Evolutionary conservation across 2,888 invertebrate genomes (phyloP).

Genomic region (Trichopria drosophilae): DNA sequence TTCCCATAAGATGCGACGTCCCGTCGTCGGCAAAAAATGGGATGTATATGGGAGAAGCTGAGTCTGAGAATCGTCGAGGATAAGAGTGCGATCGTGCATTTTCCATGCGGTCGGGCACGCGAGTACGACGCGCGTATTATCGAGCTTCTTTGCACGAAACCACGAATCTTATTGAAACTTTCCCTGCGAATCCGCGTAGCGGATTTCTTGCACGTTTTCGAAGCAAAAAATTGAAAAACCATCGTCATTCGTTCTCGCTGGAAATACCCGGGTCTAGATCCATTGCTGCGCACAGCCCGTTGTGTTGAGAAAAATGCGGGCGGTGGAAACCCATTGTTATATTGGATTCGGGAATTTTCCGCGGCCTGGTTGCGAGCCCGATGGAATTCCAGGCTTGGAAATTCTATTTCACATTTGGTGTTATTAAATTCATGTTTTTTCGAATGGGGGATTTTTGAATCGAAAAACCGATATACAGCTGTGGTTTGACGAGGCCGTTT

Average conservation of each 20-base stretch:
- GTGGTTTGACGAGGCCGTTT: too few relatives aligned
- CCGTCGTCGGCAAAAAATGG: neutral
- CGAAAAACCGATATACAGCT: too few relatives aligned
- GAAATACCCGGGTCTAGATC: too few relatives aligned
- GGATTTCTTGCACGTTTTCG: too few relatives aligned
- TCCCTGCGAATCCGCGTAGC: slow-evolving; percentile 20
- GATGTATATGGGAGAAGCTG: too few relatives aligned
- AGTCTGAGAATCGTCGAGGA: slow-evolving; percentile 25
- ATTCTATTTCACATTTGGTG: too few relatives aligned
- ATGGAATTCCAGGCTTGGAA: slow-evolving; percentile 11
- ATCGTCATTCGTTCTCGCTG: too few relatives aligned
- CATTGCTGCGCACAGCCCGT: slow-evolving; percentile 5
- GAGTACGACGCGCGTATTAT: slow-evolving; percentile 8
- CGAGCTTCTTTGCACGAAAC: slow-evolving; percentile 25
- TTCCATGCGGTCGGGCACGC: slow-evolving; percentile 36
- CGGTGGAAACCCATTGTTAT: slow-evolving; percentile 8
- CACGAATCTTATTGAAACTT: slow-evolving; percentile 43
- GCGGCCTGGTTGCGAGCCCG: slow-evolving; percentile 12
- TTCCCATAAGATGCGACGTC: neutral
- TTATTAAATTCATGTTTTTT: too few relatives aligned
- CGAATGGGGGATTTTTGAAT: too few relatives aligned
- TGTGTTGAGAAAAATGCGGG: neutral
- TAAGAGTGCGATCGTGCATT: slow-evolving; percentile 35
- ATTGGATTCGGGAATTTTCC: slow-evolving; percentile 24
- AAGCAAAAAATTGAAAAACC: too few relatives aligned